Evolutionary conservation across 2,888 invertebrate species (phyloP).

Genomic region (Chromoteleia sp.): DNA sequence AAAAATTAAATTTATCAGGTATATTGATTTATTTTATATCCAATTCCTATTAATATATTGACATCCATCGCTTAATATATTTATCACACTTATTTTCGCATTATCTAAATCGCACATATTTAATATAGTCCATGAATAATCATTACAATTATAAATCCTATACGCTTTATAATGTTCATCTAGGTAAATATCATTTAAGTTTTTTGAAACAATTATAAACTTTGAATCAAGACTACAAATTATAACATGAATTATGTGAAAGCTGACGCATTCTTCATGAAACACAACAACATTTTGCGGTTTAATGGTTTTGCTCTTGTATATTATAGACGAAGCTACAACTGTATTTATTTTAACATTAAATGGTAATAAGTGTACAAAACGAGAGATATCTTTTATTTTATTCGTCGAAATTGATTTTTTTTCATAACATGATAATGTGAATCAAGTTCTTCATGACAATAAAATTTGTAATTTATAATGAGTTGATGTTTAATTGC

Average conservation of each 20-base stretch:
- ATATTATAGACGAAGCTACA: not conserved
- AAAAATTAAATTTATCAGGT: too few relatives aligned
- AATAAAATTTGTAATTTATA: constrained; percentile 2
- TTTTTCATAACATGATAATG: too few relatives aligned
- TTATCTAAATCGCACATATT: not conserved
- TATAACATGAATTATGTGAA: not conserved
- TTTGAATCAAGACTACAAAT: not conserved
- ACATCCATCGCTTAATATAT: not conserved
- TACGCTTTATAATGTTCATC: not conserved
- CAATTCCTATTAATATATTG: too few relatives aligned
- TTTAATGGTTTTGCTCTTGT: not conserved
- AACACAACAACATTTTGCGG: not conserved
- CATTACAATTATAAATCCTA: not conserved
- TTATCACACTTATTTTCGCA: not conserved
- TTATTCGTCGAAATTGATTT: too few relatives aligned
- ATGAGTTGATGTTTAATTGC: not conserved
- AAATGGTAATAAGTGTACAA: too few relatives aligned
- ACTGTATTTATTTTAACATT: too few relatives aligned
- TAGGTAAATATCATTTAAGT: not conserved
- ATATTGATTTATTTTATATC: too few relatives aligned
- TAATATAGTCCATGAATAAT: not conserved
- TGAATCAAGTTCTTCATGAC: not conserved
- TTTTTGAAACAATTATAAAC: not conserved
- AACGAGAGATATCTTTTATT: too few relatives aligned
- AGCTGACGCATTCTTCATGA: not conserved